phyloP scores from a whole-genome alignment of 2,113 vertebrate genomes.

The Grus americana region DNA sequence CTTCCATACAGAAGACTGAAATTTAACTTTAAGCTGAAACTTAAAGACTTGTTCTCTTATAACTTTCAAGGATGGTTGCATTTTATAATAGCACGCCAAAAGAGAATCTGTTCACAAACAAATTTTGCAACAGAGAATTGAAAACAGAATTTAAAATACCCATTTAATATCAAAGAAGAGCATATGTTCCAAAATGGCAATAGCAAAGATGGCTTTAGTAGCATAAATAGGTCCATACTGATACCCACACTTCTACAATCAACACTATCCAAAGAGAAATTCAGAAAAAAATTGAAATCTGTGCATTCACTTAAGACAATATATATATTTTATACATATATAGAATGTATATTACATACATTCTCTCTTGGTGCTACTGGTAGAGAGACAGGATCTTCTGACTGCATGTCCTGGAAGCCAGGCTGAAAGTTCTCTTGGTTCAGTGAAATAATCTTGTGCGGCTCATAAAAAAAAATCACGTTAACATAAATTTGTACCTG shows the following conservation, averaged over 20 bases:
- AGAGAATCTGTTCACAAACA: background rate
- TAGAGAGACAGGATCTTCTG: background rate
- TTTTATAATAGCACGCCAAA: background rate
- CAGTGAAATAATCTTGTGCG: background rate
- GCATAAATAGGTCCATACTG: background rate
- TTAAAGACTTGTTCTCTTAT: background rate
- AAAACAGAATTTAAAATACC: background rate
- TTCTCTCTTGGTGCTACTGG: background rate
- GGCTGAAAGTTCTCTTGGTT: background rate
- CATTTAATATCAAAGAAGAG: background rate
- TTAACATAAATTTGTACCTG: constrained; percentile 80
- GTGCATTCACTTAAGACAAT: background rate
- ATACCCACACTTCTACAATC: background rate
- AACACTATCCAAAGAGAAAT: background rate
- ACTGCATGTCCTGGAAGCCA: background rate
- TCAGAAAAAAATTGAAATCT: background rate
- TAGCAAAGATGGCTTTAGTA: background rate
- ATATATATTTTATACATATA: background rate
- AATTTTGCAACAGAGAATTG: background rate
- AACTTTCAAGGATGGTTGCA: background rate
- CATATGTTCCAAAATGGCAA: background rate
- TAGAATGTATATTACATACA: background rate
- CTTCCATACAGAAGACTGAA: background rate
- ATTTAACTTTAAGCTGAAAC: background rate
- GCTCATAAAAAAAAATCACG: background rate